Percentiles rank a stretch among this genome's conserved stretches.
Evolutionary conservation across 2,888 invertebrate species (phyloP).

Genomic region (Hesperia comma): DNA sequence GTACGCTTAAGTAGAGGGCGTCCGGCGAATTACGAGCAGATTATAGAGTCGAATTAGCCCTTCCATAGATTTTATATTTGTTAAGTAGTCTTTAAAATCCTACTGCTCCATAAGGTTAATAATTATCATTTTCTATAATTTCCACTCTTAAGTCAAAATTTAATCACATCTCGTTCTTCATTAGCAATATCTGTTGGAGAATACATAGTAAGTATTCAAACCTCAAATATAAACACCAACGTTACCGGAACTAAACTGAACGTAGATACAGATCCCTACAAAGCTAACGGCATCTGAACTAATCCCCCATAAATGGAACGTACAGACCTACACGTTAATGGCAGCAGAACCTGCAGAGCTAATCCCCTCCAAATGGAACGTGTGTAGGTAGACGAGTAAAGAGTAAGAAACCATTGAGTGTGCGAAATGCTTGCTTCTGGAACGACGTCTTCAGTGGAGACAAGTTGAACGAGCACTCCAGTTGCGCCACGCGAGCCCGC

Average conservation of each 20-base stretch:
- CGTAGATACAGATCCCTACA: not conserved
- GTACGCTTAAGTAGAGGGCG: constrained; percentile 31
- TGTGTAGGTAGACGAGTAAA: constrained; percentile 27
- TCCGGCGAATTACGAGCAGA: constrained; percentile 24
- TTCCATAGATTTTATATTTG: not conserved
- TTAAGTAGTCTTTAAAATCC: not conserved
- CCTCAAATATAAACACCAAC: not conserved
- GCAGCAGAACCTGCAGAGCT: constrained; percentile 1
- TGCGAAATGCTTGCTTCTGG: constrained; percentile 37
- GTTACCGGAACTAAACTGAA: not conserved
- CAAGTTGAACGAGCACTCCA: constrained; percentile 77
- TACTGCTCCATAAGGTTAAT: not conserved
- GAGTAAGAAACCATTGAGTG: constrained; percentile 26
- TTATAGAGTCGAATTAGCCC: constrained; percentile 12
- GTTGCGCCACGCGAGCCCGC: constrained; percentile 64
- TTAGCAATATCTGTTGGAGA: too few species aligned
- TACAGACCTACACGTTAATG: not conserved
- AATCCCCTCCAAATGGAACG: constrained; percentile 26
- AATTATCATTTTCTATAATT: not conserved
- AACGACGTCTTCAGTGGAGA: constrained; percentile 66
- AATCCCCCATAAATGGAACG: not conserved
- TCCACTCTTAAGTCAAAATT: not conserved
- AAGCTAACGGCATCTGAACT: not conserved
- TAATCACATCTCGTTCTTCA: too few species aligned
- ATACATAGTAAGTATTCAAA: too few species aligned